Evolutionary conservation across 2,113 vertebrate genomes (phyloP).

Genomic region (Siniperca chuatsi): DNA sequence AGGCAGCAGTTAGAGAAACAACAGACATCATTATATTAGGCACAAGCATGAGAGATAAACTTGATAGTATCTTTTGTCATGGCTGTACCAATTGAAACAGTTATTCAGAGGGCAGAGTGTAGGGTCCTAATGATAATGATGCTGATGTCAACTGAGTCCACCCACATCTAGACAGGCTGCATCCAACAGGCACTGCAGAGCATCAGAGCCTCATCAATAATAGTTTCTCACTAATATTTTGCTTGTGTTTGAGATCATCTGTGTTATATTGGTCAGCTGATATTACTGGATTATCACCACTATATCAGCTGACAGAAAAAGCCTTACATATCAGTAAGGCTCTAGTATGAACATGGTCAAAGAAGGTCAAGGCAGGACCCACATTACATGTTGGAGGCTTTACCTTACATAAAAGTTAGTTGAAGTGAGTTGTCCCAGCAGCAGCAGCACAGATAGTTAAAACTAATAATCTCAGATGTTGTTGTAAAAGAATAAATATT

Average conservation of each 20-base stretch:
- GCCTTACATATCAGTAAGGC: background rate
- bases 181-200: background rate
- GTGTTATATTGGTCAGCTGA: background rate
- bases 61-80: conserved; percentile 26
- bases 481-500: no score
- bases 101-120: conserved; percentile 13
- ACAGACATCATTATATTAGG: background rate
- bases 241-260: background rate
- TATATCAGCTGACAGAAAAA: background rate
- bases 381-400: background rate
- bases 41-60: conserved; percentile 35
- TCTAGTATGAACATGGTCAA: background rate
- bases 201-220: background rate
- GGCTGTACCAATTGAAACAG: background rate
- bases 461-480: background rate
- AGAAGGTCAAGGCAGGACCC: background rate
- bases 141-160: background rate
- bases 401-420: background rate
- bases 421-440: background rate
- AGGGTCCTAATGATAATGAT: background rate
- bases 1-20: conserved; percentile 21
- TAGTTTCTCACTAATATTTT: background rate
- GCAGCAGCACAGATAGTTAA: background rate
- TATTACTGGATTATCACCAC: no score
- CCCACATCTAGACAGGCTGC: background rate